Percentiles rank a stretch among this genome's conserved stretches.
Conservation (phyloP, 2,113 vertebrate species). For the Elachura formosa region DNA sequence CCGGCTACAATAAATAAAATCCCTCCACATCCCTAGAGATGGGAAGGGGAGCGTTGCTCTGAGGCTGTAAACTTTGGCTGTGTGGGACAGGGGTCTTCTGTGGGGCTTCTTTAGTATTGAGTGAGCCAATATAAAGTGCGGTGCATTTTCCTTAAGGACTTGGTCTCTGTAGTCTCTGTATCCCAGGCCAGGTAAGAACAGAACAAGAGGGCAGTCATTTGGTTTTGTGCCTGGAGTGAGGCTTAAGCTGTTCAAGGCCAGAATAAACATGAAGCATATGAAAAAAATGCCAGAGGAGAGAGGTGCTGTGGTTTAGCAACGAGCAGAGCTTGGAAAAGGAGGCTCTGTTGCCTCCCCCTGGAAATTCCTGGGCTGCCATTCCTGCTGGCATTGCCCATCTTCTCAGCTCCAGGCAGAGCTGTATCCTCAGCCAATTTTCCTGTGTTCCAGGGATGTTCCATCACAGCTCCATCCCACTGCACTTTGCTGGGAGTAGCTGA, state of each 20-base stretch:
- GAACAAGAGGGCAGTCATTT: constrained; percentile 30
- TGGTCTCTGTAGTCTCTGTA: not conserved
- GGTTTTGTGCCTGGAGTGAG: constrained; percentile 48
- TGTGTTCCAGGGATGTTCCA: not conserved
- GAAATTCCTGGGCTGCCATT: not conserved
- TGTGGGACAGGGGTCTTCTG: not conserved
- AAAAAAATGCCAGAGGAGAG: not conserved
- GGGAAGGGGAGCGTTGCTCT: not conserved
- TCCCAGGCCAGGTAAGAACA: constrained; percentile 14
- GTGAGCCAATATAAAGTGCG: not conserved
- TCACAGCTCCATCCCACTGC: not conserved
- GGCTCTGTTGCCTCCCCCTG: not conserved
- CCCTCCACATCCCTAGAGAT: not conserved
- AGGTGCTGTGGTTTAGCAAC: constrained; percentile 24
- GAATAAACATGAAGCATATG: constrained; percentile 40
- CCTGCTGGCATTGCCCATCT: not conserved
- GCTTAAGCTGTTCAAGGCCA: constrained; percentile 28
- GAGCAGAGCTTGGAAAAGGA: constrained; percentile 22
- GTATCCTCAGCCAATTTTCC: not conserved
- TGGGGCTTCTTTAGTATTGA: not conserved
- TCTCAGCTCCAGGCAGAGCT: not conserved
- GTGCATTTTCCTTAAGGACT: constrained; percentile 20
- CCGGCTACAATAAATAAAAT: not conserved
- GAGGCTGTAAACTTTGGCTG: not conserved
- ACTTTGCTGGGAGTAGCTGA: not conserved